phyloP scores from a whole-genome alignment of 2,797 vertebrate species.

The Halcyon badia region DNA sequence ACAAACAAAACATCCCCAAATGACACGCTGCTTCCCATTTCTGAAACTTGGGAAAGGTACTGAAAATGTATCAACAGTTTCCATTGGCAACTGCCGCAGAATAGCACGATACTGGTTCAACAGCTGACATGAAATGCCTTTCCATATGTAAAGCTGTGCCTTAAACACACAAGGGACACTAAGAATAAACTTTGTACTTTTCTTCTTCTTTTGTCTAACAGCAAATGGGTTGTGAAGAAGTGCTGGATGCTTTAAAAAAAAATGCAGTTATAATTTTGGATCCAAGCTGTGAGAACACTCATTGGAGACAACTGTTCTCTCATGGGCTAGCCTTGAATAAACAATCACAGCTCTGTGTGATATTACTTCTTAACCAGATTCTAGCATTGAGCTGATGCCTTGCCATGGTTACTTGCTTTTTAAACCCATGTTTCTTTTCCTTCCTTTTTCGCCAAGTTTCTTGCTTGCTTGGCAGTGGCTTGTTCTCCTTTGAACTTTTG shows the following conservation, averaged over 20 bases:
- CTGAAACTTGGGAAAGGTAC: constrained; percentile 67
- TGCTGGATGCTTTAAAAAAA: constrained; percentile 83
- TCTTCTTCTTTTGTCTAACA: constrained; percentile 81
- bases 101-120: constrained; percentile 81
- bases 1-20: constrained; percentile 29
- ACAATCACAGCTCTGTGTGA: constrained; percentile 90
- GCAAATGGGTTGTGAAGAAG: constrained; percentile 86
- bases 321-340: constrained; percentile 87
- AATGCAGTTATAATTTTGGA: constrained; percentile 86
- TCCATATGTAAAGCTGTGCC: constrained; percentile 89
- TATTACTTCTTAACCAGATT: constrained; percentile 89
- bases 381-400: constrained; percentile 84
- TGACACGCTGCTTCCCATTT: constrained; percentile 17
- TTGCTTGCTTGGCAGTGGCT: constrained; percentile 71
- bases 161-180: constrained; percentile 88
- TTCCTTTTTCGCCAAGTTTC: constrained; percentile 79
- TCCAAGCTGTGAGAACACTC: constrained; percentile 88
- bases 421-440: constrained; percentile 78
- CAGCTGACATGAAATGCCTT: constrained; percentile 88
- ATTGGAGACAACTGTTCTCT: constrained; percentile 87
- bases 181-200: constrained; percentile 86
- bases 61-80: constrained; percentile 64
- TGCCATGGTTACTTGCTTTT: constrained; percentile 91
- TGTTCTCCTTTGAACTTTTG: constrained; percentile 80
- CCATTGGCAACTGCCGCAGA: constrained; percentile 73